phyloP scores from a whole-genome alignment of 2,888 invertebrate species.

The Sepioteuthis lessoniana region DNA sequence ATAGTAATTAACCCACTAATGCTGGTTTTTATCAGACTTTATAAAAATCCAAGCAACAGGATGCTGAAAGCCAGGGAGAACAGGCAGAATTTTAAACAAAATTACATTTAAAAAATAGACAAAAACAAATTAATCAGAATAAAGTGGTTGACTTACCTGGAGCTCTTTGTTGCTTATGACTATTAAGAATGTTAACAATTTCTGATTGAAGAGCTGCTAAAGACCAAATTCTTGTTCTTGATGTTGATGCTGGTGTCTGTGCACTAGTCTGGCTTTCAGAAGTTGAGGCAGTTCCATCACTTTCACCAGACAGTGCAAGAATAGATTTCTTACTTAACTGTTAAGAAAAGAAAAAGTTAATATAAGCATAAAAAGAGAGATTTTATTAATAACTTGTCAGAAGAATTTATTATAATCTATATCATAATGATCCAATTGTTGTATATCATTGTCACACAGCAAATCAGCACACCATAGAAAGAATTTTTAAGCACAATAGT shows the following conservation, averaged over 20 bases:
- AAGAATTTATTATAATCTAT: neutral
- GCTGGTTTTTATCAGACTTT: neutral
- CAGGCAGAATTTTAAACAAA: neutral
- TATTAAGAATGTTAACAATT: constrained; percentile 43
- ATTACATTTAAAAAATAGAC: neutral
- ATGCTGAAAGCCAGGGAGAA: too few relatives aligned
- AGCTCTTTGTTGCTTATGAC: constrained; percentile 44
- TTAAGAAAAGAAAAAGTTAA: neutral
- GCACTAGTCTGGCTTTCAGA: neutral
- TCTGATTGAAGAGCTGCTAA: constrained; percentile 46
- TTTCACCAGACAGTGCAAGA: constrained; percentile 38
- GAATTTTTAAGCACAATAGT: too few relatives aligned
- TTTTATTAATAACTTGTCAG: neutral
- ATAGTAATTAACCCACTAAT: neutral
- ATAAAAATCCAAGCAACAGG: neutral
- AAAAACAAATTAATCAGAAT: neutral
- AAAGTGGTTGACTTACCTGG: constrained; percentile 19
- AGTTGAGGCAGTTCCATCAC: constrained; percentile 24
- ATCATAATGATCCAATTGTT: too few relatives aligned
- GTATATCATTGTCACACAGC: too few relatives aligned
- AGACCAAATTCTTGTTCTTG: constrained; percentile 40
- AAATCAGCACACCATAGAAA: too few relatives aligned
- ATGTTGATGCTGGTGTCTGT: neutral
- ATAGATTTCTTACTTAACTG: constrained; percentile 44
- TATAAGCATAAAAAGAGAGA: neutral